Conservation (phyloP, 2,888 invertebrate genomes). For the Dione juno region DNA sequence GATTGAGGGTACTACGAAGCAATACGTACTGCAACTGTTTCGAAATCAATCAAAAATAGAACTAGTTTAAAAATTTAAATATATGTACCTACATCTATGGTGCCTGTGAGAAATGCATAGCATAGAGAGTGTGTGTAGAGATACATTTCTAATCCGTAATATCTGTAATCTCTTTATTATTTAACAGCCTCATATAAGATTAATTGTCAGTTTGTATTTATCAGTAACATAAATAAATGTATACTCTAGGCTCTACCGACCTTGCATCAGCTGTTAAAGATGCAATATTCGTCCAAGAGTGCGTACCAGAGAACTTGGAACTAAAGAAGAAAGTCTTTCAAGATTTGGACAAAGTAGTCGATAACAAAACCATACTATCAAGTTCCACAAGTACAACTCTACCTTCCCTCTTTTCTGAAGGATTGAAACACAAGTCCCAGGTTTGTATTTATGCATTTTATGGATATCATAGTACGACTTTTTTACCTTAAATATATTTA, state of each 20-base stretch:
- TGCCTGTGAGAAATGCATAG: background rate
- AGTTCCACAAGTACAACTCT: conserved; percentile 97
- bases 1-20: background rate
- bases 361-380: conserved; percentile 91
- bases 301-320: conserved; percentile 94
- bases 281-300: conserved; percentile 95
- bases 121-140: background rate
- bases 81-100: background rate
- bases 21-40: background rate
- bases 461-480: no score
- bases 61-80: background rate
- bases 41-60: background rate
- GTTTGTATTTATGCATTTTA: conserved; percentile 54
- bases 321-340: conserved; percentile 92
- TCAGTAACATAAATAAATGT: conserved; percentile 46
- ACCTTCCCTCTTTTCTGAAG: conserved; percentile 93
- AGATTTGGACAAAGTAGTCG: conserved; percentile 90
- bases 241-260: conserved; percentile 82
- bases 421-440: conserved; percentile 87
- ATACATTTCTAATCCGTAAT: background rate
- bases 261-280: conserved; percentile 88
- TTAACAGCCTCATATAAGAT: background rate
- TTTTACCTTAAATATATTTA: no score
- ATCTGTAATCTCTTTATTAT: background rate
- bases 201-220: background rate